Evolutionary conservation across 2,113 vertebrate species (phyloP), one percentile per base, ranked within the genome.

Genomic region (Galeopterus variegatus): DNA sequence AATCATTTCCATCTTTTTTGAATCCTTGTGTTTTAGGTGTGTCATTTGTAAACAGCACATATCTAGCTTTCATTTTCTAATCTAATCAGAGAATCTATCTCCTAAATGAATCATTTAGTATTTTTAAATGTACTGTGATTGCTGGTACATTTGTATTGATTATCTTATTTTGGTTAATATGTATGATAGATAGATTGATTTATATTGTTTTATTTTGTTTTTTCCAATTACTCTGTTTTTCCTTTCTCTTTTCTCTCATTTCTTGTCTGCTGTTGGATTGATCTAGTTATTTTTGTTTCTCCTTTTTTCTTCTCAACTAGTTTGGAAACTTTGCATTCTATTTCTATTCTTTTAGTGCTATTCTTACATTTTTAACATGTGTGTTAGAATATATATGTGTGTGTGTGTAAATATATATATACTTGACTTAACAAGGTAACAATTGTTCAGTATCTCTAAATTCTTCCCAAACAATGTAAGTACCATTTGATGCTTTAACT

Each of bases 61-160:
- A 70, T 52, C 7, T 12, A 64, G 6, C 12, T 79, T 87, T 65
- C 41, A 4, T 50, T 72, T 45, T 24, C 84, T 15, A 69, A 75
- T 60, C 8, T 88, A 92, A 14, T 85, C 65, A 72, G n/a, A 90
- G 21, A 62, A 81, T 86, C 36, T 72, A 60, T 90, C 48, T 90
- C 18, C 31, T 26, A 5, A 58, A 48, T 56, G 19, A 90, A 90
- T 64, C 70, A 80, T 73, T 67, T 56, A 13, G 54, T 72, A 45
- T 85, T 85, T 93, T 41, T 23, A 79, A 90, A 80, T 67, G 10
- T 31, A 67, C 52, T 54, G 8, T 93, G 36, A 67, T 80, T 70
- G 21, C 50, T 76, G 24, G n/a, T 84, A 41, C 81, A 12, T 85
- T 85, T 95, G 72, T 33, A 85, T 90, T 50, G 41, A 33, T 72